phyloP scores from a whole-genome alignment of 2,797 vertebrate species.

The Aselliscus stoliczkanus region DNA sequence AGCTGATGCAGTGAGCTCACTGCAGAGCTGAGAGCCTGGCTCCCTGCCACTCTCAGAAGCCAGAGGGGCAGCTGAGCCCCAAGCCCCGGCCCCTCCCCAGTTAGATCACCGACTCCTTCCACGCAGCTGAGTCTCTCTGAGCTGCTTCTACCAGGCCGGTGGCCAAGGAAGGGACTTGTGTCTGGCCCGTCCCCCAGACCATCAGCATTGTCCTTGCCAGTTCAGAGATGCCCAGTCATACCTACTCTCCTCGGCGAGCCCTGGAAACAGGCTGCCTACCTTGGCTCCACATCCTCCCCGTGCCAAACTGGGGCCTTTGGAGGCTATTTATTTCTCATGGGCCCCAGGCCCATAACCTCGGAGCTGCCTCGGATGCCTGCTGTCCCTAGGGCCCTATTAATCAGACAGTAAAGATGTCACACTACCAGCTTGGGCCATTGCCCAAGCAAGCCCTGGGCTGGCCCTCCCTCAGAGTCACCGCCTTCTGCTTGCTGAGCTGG shows the following conservation, averaged over 20 bases:
- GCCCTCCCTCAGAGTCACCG: neutral
- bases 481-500: neutral
- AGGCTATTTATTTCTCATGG: slow-evolving; percentile 36
- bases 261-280: neutral
- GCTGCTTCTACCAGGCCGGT: neutral
- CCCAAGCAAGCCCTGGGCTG: slow-evolving; percentile 30
- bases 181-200: neutral
- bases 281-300: neutral
- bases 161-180: neutral
- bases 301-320: neutral
- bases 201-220: neutral
- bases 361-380: neutral
- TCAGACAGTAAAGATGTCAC: slow-evolving; percentile 61
- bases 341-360: neutral
- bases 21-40: neutral
- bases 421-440: neutral
- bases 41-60: neutral
- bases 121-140: neutral
- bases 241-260: neutral
- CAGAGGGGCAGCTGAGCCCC: neutral
- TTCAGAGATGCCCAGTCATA: neutral
- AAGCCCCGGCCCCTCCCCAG: neutral
- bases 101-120: neutral
- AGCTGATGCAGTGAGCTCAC: neutral
- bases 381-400: slow-evolving; percentile 22